Base-by-base conservation (phyloP, 2,113 vertebrate species). In the Cairina moschata region DNA sequence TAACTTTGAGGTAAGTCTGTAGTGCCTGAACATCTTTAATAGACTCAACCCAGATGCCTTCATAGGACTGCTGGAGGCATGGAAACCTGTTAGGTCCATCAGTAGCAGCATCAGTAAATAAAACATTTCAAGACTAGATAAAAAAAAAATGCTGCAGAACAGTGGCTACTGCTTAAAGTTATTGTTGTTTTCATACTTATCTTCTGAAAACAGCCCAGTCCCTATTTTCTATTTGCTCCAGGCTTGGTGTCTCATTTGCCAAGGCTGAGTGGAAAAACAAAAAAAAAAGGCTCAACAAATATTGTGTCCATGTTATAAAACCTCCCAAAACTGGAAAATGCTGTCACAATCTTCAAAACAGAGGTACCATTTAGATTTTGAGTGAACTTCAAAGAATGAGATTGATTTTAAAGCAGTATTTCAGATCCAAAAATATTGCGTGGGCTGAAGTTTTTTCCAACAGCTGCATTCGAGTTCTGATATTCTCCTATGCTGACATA, bases 381-480 rank as follows among this genome's bases (percentile, higher is more conserved):
- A 34, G 48, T 72, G 85, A 90, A n/a, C 75, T 88, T 65, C 52
- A 72, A 93, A 77, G 68, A 94, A 88, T 60, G 25, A 90, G 72
- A 31, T 63, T 72, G 81, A 84, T 94, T 94, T 87, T 63, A 85
- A 95, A 75, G 65, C 34, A 22, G 40, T 83, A 4, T 67, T 95
- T 90, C 76, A 68, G 63, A 55, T 40, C 48, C 0, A 10, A 72
- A 66, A 60, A 42, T n/a, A 46, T 44, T 69, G 17, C 42, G 72
- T 12, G 12, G 44, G 18, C 71, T 93, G 36, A 55, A 50, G 34
- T n/a, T 58, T 83, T 83, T 68, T 88, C 59, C 22, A 12, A 78
- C 13, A 68, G 28, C 40, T 36, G 26, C 42, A 63, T 66, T 58
- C 48, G 36, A 38, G 54, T 76, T 90, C 68, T 83, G 42, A 56